Base-by-base conservation (phyloP, 2,797 vertebrate genomes). In the Manis crassicaudata region DNA sequence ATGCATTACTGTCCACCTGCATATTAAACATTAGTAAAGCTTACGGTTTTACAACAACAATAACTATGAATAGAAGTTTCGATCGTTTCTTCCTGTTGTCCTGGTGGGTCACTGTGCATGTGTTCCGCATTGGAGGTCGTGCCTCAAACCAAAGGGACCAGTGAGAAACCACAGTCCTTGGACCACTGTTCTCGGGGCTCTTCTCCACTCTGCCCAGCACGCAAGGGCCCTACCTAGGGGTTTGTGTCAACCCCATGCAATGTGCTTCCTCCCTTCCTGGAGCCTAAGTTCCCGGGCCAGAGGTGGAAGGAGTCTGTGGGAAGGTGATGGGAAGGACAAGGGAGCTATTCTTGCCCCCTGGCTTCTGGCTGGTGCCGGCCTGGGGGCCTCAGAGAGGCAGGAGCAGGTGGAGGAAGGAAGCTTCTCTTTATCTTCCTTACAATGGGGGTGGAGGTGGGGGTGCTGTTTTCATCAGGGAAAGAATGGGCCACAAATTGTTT, bases 391-490 rank as follows among this genome's bases (percentile, higher is more conserved):
- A 54, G 32, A 43, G 27, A 35, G 54, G 20, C 27, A 29, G 32
- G 2, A 46, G 60, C 86, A 54, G 13, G 12, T 27, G 52, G 80
- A 43, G 54, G 68, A 17, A 58, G 80, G 81, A 46, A 20, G 20
- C 63, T 7, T 73, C 72, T 67, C 14, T 7, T 3, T 29, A 0
- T 35, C 56, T 43, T 58, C 46, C 76, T 56, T 52, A 16, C 0
- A 8, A 11, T 40, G 50, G 63, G 29, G 2, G 20, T 4, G 23
- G 9, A 32, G 63, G 43, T 20, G 20, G 46, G 0, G 1, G 50
- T 62, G 72, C 37, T 25, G 14, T 56, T 16, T 72, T 16, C 46
- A 32, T 27, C 14, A 32, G 29, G 80, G 52, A 43, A 54, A 68
- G 85, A 63, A 46, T 0, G 7, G 40, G 16, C 20, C 50, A 9